A percentile compares a stretch with the other conserved stretches of the same genome.
phyloP scores from a whole-genome alignment of 2,888 invertebrate genomes.

The Muscina levida region DNA sequence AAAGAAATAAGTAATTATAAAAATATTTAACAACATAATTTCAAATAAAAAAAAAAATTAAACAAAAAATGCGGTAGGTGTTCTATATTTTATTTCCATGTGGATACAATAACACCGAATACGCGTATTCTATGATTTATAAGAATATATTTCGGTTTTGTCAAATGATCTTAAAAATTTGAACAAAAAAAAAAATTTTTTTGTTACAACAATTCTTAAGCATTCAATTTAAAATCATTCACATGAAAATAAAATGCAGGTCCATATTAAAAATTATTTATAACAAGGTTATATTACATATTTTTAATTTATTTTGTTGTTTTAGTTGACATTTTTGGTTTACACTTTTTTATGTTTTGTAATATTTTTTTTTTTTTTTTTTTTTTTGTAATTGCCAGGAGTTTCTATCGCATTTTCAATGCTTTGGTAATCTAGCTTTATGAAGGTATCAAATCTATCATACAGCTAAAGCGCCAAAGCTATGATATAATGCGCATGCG shows the following conservation, averaged over 20 bases:
- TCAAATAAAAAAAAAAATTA: conserved; percentile 51
- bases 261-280: too few species aligned
- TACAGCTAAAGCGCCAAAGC: conserved; percentile 95
- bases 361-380: neutral
- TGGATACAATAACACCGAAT: too few species aligned
- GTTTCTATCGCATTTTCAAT: conserved; percentile 80
- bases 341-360: neutral
- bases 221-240: too few species aligned
- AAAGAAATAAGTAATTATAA: conserved; percentile 38
- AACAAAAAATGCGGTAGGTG: conserved; percentile 54
- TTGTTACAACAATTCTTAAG: too few species aligned
- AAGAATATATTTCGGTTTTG: too few species aligned
- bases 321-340: neutral
- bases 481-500: conserved; percentile 81
- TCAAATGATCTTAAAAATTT: too few species aligned
- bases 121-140: too few species aligned
- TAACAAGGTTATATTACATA: conserved; percentile 2
- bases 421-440: conserved; percentile 98
- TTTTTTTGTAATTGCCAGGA: neutral
- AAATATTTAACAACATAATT: conserved; percentile 48
- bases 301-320: neutral
- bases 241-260: too few species aligned
- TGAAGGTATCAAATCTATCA: conserved; percentile 87
- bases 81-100: conserved; percentile 19
- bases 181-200: too few species aligned